Base-by-base conservation (phyloP, 2,888 invertebrate genomes). In the Hirtodrosophila confusa region DNA sequence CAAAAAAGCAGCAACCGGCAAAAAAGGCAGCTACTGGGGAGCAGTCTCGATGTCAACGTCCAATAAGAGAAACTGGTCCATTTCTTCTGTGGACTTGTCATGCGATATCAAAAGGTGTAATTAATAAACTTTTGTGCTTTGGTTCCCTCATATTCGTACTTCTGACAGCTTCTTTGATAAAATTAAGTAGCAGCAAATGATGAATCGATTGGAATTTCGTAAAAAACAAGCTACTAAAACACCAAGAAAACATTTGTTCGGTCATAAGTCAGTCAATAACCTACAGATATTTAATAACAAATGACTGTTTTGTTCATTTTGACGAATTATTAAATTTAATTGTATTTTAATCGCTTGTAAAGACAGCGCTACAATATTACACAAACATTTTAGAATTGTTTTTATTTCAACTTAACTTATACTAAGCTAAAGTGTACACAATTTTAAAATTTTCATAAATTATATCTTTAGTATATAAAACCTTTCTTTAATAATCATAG, bases 1-100 rank as follows among this genome's bases (percentile, higher is more conserved):
- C 79, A 80, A 78, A 78, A 57, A 41, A 51, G 36, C 57, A 40
- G 50, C 63, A 75, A 63, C 66, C 64, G 78, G 66, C 67, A 51
- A 63, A 11, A 12, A 31, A 37, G 11, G 33, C 47, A 60, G 63
- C 44, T 37, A 40, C 54, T 29, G 48, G 37, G 44, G 37, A 39
- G 58, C 31, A 49, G 72, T 23, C 39, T n/a, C 53, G 55, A 57
- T 70, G 75, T 61, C 69, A 68, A 68, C 55, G 69, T 55, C 75
- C 67, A 75, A 31, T 1, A 31, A 56, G 33, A 63, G 47, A 55
- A 69, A 69, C 72, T 75, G 78, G 65, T 68, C 69, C 78, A 78
- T 48, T 66, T 79, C 58, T 70, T 68, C 36, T 17, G 41, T n/a
- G 40, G 57, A 29, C 23, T 62, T 67, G 64, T 70, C 49, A 70